phyloP scores from a whole-genome alignment of 2,797 vertebrate species.

The Lagorchestes hirsutus region DNA sequence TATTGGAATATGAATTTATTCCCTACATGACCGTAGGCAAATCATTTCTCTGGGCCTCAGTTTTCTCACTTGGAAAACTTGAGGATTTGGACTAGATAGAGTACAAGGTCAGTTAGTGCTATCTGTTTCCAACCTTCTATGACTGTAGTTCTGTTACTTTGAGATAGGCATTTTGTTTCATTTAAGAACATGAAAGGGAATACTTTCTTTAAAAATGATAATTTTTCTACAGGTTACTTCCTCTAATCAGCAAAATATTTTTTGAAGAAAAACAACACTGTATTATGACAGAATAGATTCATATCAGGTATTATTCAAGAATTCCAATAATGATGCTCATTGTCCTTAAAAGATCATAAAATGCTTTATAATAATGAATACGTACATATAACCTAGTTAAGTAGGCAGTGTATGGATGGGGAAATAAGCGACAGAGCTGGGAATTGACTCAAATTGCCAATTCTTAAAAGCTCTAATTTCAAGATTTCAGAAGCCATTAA shows the following conservation, averaged over 20 bases:
- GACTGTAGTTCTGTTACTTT: not conserved
- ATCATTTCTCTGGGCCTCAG: not conserved
- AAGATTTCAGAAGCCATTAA: slow-evolving; percentile 59
- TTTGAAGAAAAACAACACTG: slow-evolving; percentile 20
- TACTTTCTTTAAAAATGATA: slow-evolving; percentile 40
- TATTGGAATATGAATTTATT: slow-evolving; percentile 9
- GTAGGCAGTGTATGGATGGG: slow-evolving; percentile 52
- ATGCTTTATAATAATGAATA: slow-evolving; percentile 63
- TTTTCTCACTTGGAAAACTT: not conserved
- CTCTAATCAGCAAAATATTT: not conserved
- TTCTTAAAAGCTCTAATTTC: slow-evolving; percentile 55
- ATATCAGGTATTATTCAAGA: slow-evolving; percentile 3
- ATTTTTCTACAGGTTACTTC: slow-evolving; percentile 31
- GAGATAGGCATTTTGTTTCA: slow-evolving; percentile 31
- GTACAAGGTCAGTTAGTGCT: not conserved
- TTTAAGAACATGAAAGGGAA: slow-evolving; percentile 57
- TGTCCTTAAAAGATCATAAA: slow-evolving; percentile 53
- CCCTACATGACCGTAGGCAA: not conserved
- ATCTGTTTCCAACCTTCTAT: not conserved
- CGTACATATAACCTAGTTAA: slow-evolving; percentile 64
- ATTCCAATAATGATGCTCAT: slow-evolving; percentile 42
- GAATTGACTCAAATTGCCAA: slow-evolving; percentile 61
- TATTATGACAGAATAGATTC: slow-evolving; percentile 42
- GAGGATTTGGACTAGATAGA: not conserved
- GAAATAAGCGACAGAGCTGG: slow-evolving; percentile 55